phyloP scores from a whole-genome alignment of 92 coral and sea anemone species.

The Anthopleura xanthogrammica region DNA sequence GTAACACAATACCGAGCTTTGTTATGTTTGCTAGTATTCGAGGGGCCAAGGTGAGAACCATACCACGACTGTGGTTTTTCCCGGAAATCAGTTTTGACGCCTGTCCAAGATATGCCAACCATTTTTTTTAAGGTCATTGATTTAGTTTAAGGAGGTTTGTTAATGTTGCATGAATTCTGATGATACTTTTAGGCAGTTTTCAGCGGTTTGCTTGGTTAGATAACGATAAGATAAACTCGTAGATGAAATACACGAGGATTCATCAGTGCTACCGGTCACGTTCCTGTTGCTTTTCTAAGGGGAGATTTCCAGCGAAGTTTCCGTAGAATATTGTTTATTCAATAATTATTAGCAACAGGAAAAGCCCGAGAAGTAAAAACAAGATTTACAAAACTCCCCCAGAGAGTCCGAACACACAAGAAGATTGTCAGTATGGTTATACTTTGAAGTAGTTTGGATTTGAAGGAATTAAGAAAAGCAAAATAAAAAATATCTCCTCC shows the following conservation, averaged over 20 bases:
- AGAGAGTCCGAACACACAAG: slow-evolving; percentile 5
- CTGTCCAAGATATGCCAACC: slow-evolving; percentile 38
- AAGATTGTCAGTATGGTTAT: neutral
- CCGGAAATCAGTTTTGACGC: slow-evolving; percentile 37
- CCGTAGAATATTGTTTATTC: neutral
- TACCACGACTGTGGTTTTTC: slow-evolving; percentile 12
- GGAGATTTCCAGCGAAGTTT: neutral
- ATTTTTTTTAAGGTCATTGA: neutral
- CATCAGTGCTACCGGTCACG: too few species aligned
- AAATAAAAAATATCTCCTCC: neutral
- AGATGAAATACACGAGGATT: too few species aligned
- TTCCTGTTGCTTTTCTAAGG: neutral
- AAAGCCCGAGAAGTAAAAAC: neutral
- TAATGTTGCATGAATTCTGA: too few species aligned
- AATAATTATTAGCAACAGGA: neutral
- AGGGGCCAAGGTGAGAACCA: slow-evolving; percentile 34
- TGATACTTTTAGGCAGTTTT: neutral
- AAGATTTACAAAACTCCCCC: neutral
- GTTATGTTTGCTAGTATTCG: slow-evolving; percentile 9
- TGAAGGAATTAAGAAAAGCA: neutral
- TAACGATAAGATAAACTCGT: too few species aligned
- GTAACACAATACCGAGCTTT: neutral
- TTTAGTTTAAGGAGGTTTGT: neutral
- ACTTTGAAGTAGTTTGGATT: neutral
- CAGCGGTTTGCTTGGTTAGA: neutral